phyloP scores from a whole-genome alignment of 2,113 vertebrate species.

The Martes martes region DNA sequence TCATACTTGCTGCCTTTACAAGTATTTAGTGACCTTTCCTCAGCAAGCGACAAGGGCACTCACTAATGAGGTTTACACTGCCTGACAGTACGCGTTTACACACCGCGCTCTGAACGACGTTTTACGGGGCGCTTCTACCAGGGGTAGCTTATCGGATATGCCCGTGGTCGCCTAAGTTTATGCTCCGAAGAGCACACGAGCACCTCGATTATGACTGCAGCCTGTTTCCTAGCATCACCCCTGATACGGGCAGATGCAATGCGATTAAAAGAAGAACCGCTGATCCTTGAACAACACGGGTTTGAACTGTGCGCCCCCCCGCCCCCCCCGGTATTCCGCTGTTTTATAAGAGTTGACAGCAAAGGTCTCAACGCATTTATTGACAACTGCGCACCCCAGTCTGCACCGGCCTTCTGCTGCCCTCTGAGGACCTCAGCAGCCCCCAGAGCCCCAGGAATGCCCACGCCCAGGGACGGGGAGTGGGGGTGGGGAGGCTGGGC shows the following conservation, averaged over 20 bases:
- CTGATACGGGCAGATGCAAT: not conserved
- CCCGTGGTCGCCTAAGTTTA: not conserved
- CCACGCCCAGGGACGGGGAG: too few species aligned
- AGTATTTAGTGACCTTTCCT: not conserved
- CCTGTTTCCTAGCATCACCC: not conserved
- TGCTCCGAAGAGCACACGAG: not conserved
- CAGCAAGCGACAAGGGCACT: not conserved
- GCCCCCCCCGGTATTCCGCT: accelerated
- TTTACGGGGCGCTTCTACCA: not conserved
- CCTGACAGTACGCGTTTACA: not conserved
- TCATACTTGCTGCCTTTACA: not conserved
- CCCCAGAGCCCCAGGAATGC: not conserved
- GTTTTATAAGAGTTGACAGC: not conserved
- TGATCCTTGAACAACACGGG: not conserved
- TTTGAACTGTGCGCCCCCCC: not conserved
- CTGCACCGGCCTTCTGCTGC: not conserved
- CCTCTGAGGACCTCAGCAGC: not conserved
- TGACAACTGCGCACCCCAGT: not conserved
- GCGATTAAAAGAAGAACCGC: not conserved
- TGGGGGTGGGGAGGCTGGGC: too few species aligned
- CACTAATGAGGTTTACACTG: too few species aligned
- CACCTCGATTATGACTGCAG: not conserved
- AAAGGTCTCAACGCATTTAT: not conserved
- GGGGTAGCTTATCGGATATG: not conserved
- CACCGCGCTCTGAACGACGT: not conserved